Conservation (phyloP, 23 tunicate genomes). For the Diplosoma virens region DNA sequence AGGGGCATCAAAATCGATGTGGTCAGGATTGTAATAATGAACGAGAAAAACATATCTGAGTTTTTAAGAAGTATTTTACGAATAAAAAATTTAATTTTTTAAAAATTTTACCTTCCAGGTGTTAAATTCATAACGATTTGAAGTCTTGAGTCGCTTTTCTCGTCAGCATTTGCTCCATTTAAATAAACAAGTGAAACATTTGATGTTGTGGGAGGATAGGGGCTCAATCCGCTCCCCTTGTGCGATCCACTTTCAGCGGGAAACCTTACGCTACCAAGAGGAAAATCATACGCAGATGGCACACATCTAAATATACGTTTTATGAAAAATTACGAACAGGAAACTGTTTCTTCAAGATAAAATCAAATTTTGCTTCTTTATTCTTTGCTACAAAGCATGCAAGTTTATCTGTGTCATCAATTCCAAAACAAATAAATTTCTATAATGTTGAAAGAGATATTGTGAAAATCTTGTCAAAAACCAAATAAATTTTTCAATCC, state of each 20-base stretch:
- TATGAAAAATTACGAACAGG: too few species aligned
- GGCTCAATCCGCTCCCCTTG: too few species aligned
- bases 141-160: constrained; percentile 5
- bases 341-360: too few species aligned
- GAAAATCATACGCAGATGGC: constrained; percentile 29
- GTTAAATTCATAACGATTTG: constrained; percentile 57
- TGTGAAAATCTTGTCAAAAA: too few species aligned
- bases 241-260: not conserved
- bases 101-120: constrained; percentile 52
- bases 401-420: too few species aligned
- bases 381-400: too few species aligned
- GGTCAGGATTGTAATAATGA: constrained; percentile 82
- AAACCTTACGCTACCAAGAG: constrained; percentile 14
- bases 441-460: too few species aligned
- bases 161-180: constrained; percentile 22
- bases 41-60: constrained; percentile 74
- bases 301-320: constrained; percentile 45
- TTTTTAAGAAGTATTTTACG: too few species aligned
- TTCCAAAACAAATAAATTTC: too few species aligned
- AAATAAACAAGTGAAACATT: constrained; percentile 27
- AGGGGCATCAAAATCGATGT: constrained; percentile 39
- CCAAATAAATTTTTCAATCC: too few species aligned
- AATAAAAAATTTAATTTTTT: not conserved
- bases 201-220: not conserved
- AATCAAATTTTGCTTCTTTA: too few species aligned